Conservation (phyloP, 2,888 invertebrate genomes). For the Epistrophe eligans region DNA sequence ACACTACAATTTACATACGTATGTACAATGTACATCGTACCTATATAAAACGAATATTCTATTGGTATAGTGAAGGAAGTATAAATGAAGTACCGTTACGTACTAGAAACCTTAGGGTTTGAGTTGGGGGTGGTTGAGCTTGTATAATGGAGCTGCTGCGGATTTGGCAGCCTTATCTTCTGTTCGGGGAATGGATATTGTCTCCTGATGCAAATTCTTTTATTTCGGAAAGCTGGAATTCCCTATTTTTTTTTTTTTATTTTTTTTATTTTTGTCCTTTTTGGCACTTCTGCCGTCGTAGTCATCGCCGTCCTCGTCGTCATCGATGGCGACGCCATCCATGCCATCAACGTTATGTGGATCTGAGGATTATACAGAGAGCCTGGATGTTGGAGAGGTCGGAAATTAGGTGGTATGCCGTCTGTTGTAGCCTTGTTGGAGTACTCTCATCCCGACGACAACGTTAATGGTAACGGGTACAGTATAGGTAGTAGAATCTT, state of each 20-base stretch:
- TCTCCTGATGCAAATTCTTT: slow-evolving; percentile 73
- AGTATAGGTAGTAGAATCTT: slow-evolving; percentile 14
- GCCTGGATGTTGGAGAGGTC: slow-evolving; percentile 42
- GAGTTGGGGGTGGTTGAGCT: slow-evolving; percentile 2
- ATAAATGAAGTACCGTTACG: slow-evolving; percentile 52
- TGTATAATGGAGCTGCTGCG: slow-evolving; percentile 49
- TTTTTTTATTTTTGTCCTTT: slow-evolving; percentile 13
- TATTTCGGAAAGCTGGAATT: slow-evolving; percentile 64
- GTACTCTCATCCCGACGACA: slow-evolving; percentile 1
- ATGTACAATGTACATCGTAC: too few relatives aligned
- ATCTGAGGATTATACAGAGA: slow-evolving; percentile 4
- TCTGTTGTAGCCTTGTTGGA: slow-evolving; percentile 56
- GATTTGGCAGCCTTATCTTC: slow-evolving; percentile 59
- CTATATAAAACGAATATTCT: slow-evolving; percentile 1
- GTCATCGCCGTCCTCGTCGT: slow-evolving; percentile 6
- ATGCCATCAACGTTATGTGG: slow-evolving; percentile 26
- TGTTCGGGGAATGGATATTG: slow-evolving; percentile 57
- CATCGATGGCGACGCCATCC: slow-evolving; percentile 15
- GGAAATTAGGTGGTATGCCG: slow-evolving; percentile 67
- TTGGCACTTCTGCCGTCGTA: slow-evolving; percentile 19
- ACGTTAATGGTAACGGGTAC: slow-evolving; percentile 12
- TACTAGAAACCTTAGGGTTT: slow-evolving; percentile 5
- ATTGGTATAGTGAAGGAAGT: slow-evolving; percentile 26
- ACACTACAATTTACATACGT: background rate
- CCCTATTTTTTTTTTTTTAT: background rate